Evolutionary conservation across 2,888 invertebrate species (phyloP).

Genomic region (Metacarcinus magister): DNA sequence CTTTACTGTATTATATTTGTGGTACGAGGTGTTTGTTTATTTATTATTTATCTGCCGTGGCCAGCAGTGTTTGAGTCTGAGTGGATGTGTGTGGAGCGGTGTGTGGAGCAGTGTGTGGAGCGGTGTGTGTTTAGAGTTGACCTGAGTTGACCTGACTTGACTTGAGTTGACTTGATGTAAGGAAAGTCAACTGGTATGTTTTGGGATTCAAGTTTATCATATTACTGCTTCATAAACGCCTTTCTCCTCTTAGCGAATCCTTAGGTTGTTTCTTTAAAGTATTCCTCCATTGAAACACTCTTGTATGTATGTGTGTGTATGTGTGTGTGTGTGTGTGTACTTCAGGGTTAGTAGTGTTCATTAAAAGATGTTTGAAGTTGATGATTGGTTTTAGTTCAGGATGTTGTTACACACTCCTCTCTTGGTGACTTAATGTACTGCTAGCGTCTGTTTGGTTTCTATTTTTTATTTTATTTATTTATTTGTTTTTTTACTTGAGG

Average conservation of each 20-base stretch:
- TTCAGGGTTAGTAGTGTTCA: neutral
- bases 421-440: neutral
- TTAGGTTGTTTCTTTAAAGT: neutral
- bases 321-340: neutral
- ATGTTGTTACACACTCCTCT: conserved; percentile 19
- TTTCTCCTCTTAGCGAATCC: conserved; percentile 12
- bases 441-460: neutral
- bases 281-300: neutral
- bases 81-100: neutral
- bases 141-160: neutral
- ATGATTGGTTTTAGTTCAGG: neutral
- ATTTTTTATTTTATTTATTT: too few species aligned
- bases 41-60: conserved; percentile 37
- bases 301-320: neutral
- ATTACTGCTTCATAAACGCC: neutral
- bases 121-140: neutral
- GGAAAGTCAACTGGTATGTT: neutral
- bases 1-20: neutral
- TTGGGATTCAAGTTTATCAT: neutral
- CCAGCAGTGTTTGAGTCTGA: conserved; percentile 8
- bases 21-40: conserved; percentile 6
- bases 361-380: neutral
- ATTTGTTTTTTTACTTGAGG: neutral
- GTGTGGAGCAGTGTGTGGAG: neutral
- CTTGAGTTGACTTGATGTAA: neutral